Percentiles rank a stretch among this genome's conserved stretches.
These are phyloP conservation scores for Pangasianodon hypophthalmus DNA, from an alignment of 2,113 vertebrate species.

Conservation along the genomic window DNA sequence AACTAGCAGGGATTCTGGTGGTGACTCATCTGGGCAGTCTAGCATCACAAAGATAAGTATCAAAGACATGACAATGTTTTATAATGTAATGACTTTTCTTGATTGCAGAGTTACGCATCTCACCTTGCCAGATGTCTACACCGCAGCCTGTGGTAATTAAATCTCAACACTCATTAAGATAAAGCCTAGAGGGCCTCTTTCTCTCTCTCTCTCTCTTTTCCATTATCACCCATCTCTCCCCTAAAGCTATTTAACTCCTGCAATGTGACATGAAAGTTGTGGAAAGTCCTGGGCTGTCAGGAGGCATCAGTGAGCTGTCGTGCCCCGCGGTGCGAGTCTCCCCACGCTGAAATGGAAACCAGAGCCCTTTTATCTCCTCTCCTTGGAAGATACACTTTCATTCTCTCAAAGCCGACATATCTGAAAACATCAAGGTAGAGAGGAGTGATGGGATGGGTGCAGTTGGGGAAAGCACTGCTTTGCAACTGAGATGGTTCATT, in stretches of 20 bases:
- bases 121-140: slow-evolving; percentile 41
- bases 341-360: slow-evolving; percentile 53
- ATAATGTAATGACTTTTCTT: slow-evolving; percentile 37
- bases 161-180: slow-evolving; percentile 47
- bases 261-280: slow-evolving; percentile 59
- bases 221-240: slow-evolving; percentile 51
- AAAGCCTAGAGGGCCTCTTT: slow-evolving; percentile 22
- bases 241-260: slow-evolving; percentile 55
- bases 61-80: slow-evolving; percentile 41
- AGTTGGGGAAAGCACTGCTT: slow-evolving; percentile 17
- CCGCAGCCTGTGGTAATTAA: slow-evolving; percentile 39
- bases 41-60: slow-evolving; percentile 33
- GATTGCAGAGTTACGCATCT: slow-evolving; percentile 20
- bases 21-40: slow-evolving; percentile 13
- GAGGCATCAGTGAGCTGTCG: slow-evolving; percentile 51
- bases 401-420: slow-evolving; percentile 49
- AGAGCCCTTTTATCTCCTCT: slow-evolving; percentile 53
- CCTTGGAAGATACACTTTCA: slow-evolving; percentile 51
- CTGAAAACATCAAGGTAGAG: slow-evolving; percentile 52
- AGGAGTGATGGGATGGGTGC: slow-evolving; percentile 42
- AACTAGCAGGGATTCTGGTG: slow-evolving; percentile 11
- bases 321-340: slow-evolving; percentile 53
- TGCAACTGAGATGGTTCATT: slow-evolving; percentile 46
- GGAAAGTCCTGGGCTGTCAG: slow-evolving; percentile 62
- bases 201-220: slow-evolving; percentile 3